Conservation (phyloP, 2,888 invertebrate genomes). For the Mythimna impura region DNA sequence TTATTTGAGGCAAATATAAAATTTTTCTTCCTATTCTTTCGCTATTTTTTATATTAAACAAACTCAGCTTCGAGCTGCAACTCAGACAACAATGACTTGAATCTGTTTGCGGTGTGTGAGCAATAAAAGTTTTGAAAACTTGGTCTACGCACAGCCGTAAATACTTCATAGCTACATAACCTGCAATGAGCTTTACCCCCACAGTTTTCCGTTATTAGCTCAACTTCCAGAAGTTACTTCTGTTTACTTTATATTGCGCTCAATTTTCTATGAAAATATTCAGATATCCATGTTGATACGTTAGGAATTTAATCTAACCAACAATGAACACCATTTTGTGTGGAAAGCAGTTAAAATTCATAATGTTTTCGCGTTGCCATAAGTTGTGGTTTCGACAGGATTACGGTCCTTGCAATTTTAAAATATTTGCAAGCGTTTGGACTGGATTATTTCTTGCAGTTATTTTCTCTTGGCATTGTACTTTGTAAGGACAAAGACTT, state of each 20-base stretch:
- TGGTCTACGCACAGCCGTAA: not conserved
- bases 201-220: conserved; percentile 27
- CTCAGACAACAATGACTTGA: not conserved
- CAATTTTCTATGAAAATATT: conserved; percentile 32
- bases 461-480: not conserved
- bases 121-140: conserved; percentile 26
- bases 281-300: conserved; percentile 12
- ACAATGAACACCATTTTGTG: conserved; percentile 32
- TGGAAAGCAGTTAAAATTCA: conserved; percentile 44
- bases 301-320: conserved; percentile 47
- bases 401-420: conserved; percentile 14
- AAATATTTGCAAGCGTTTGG: conserved; percentile 17
- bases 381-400: conserved; percentile 41
- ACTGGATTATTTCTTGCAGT: conserved; percentile 6
- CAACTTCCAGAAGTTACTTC: conserved; percentile 17
- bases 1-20: no score
- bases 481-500: not conserved
- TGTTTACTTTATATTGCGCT: conserved; percentile 15
- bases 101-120: not conserved
- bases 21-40: not conserved
- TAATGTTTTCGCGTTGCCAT: conserved; percentile 35
- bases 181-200: conserved; percentile 4
- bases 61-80: not conserved
- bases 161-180: conserved; percentile 2
- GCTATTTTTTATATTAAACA: not conserved